A percentile compares a stretch with the other conserved stretches of the same genome.
phyloP scores from a whole-genome alignment of 2,888 invertebrate genomes.

The Agriotes lineatus region DNA sequence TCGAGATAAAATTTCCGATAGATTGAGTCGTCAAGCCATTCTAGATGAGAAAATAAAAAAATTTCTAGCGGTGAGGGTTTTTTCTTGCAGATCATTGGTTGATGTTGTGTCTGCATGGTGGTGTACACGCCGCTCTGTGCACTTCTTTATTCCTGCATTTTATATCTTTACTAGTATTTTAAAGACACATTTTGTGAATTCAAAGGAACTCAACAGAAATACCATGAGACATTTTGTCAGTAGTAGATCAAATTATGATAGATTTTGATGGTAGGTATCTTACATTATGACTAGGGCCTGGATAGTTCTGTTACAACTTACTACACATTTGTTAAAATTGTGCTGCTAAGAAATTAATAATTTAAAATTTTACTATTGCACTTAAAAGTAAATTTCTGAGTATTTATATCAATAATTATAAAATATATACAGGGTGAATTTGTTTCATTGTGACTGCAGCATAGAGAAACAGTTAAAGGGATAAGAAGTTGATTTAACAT shows the following conservation, averaged over 20 bases:
- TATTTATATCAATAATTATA: no score
- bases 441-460: no score
- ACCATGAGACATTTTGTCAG: no score
- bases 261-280: conserved; percentile 15
- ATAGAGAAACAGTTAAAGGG: no score
- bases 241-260: no score
- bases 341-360: no score
- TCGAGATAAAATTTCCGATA: conserved; percentile 79
- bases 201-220: not conserved
- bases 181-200: not conserved
- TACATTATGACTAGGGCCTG: conserved; percentile 17
- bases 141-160: conserved; percentile 46
- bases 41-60: conserved; percentile 95
- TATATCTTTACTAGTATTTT: conserved; percentile 30
- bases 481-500: no score
- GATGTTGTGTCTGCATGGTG: conserved; percentile 60
- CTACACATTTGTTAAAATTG: no score
- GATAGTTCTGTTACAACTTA: not conserved
- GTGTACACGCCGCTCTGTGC: conserved; percentile 64
- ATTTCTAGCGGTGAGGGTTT: conserved; percentile 87
- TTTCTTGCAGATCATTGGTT: conserved; percentile 49
- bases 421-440: no score
- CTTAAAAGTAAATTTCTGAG: no score
- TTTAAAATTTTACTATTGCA: no score
- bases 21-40: conserved; percentile 86